phyloP scores from a whole-genome alignment of 2,888 invertebrate species.

The Caenorhabditis macrosperma region DNA sequence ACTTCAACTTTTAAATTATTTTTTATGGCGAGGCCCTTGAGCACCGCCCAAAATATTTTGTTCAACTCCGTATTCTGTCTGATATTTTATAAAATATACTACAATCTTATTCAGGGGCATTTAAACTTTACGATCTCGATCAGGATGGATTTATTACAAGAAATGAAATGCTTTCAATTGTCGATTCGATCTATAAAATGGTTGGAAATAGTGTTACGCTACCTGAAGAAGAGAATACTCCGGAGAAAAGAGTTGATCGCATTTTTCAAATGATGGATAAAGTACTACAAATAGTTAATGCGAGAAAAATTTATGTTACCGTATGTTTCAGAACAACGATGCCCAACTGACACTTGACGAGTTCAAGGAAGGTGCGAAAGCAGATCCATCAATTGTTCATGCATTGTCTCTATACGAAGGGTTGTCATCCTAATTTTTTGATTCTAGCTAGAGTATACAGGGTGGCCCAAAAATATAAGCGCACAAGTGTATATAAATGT shows the following conservation, averaged over 20 bases:
- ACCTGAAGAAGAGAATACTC: slow-evolving; percentile 80
- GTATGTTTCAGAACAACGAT: slow-evolving; percentile 90
- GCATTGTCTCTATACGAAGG: slow-evolving; percentile 85
- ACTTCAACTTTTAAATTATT: too few species aligned
- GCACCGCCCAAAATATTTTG: too few species aligned
- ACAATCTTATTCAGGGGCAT: slow-evolving; percentile 88
- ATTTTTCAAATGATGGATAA: slow-evolving; percentile 99
- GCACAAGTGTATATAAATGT: too few species aligned
- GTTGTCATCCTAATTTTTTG: slow-evolving; percentile 64
- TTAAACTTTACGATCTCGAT: slow-evolving; percentile 94
- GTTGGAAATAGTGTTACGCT: slow-evolving; percentile 85
- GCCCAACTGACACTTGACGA: slow-evolving; percentile 95
- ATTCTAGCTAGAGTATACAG: too few species aligned
- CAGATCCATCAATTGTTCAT: slow-evolving; percentile 97
- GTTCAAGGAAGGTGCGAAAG: slow-evolving; percentile 97
- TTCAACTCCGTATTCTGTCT: too few species aligned
- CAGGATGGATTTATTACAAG: slow-evolving; percentile 95
- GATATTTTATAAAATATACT: too few species aligned
- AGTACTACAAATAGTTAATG: slow-evolving; percentile 74
- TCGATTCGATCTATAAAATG: slow-evolving; percentile 97
- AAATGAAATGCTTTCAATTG: slow-evolving; percentile 97
- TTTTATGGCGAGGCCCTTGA: too few species aligned
- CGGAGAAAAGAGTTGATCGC: slow-evolving; percentile 94
- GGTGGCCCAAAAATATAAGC: too few species aligned
- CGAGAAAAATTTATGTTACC: slow-evolving; percentile 2